Conservation (phyloP, 1,140 invertebrate genomes). For the Drosophila kohkoa region DNA sequence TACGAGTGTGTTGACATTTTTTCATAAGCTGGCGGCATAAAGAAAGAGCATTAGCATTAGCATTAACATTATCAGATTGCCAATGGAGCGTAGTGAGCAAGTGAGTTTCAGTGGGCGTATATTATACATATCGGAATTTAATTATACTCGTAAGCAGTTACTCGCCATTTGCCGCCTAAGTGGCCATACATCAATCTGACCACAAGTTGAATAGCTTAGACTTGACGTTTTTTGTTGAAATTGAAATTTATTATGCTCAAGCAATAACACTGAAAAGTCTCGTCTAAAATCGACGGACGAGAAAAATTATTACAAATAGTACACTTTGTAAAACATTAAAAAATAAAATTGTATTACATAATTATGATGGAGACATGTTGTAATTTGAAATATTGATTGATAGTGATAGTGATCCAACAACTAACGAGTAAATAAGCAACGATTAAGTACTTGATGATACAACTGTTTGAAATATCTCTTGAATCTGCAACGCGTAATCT, state of each 20-base stretch:
- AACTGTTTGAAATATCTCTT: too few species aligned
- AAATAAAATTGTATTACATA: too few species aligned
- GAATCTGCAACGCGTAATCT: too few species aligned
- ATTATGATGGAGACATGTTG: too few species aligned
- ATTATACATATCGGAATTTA: slow-evolving; percentile 39
- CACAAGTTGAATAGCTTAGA: not conserved
- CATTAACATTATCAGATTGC: slow-evolving; percentile 51
- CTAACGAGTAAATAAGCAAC: too few species aligned
- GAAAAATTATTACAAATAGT: too few species aligned
- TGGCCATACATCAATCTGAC: slow-evolving; percentile 24
- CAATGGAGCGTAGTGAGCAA: slow-evolving; percentile 35
- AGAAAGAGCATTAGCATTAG: slow-evolving; percentile 24
- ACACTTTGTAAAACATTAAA: too few species aligned
- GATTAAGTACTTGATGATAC: too few species aligned
- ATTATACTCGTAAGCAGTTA: slow-evolving; percentile 35
- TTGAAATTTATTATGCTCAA: not conserved
- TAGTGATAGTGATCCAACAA: too few species aligned
- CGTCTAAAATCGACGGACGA: too few species aligned
- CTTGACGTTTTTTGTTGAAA: not conserved
- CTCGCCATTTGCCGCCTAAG: slow-evolving; percentile 13
- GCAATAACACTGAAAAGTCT: not conserved
- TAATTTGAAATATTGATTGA: too few species aligned
- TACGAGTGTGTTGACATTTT: slow-evolving; percentile 45
- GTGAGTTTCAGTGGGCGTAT: slow-evolving; percentile 19
- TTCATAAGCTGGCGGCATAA: slow-evolving; percentile 26